These are phyloP conservation scores for Phymatocera aterrima DNA, from an alignment of 2,888 invertebrate genomes.

Conservation along the genomic window DNA sequence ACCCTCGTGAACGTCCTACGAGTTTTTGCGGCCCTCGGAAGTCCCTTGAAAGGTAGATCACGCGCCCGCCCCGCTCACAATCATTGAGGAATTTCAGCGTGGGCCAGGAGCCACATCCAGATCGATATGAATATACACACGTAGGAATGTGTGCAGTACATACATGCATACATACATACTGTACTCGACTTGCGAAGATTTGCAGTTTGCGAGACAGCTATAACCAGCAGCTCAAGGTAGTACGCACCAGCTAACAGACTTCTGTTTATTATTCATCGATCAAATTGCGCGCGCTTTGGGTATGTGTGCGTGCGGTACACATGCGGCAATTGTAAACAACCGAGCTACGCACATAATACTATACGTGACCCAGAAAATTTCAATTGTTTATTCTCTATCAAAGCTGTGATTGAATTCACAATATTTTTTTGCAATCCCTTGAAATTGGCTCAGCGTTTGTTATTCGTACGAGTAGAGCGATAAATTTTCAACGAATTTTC, in stretches of 20 bases:
- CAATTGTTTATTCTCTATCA: constrained; percentile 1
- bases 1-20: constrained; percentile 28
- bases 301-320: not conserved
- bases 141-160: too few relatives aligned
- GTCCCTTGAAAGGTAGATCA: constrained; percentile 8
- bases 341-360: not conserved
- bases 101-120: constrained; percentile 9
- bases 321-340: constrained; percentile 15
- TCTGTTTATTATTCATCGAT: constrained; percentile 23
- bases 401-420: not conserved
- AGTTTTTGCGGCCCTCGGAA: constrained; percentile 37
- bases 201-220: not conserved
- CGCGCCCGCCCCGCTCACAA: constrained; percentile 12
- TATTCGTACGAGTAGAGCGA: not conserved
- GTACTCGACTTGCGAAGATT: not conserved
- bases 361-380: constrained; percentile 9
- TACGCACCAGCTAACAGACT: not conserved
- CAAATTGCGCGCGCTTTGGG: not conserved
- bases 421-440: not conserved
- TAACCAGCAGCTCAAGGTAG: constrained; percentile 19
- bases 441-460: not conserved
- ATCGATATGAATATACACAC: too few relatives aligned
- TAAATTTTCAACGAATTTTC: too few relatives aligned
- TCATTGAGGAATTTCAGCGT: constrained; percentile 29
- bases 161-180: too few relatives aligned